Evolutionary conservation across 2,797 vertebrate genomes (phyloP).

Genomic region (Melanogrammus aeglefinus): DNA sequence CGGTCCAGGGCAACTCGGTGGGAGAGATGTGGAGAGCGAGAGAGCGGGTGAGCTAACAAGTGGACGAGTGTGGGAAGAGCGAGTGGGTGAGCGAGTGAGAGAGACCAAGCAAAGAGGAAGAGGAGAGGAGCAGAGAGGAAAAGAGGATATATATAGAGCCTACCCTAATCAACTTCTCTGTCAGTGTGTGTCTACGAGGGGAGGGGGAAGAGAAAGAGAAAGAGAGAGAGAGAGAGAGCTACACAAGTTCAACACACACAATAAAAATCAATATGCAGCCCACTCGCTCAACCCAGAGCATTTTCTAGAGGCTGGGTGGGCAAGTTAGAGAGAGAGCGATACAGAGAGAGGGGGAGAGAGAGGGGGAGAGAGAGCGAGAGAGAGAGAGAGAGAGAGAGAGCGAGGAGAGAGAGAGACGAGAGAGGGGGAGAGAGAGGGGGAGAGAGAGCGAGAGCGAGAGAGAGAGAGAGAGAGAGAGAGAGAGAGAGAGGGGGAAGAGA

Average conservation of each 20-base stretch:
- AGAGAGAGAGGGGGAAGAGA: neutral
- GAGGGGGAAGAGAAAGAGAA: conserved; percentile 40
- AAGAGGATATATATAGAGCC: conserved; percentile 72
- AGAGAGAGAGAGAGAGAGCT: conserved; percentile 37
- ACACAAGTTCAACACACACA: conserved; percentile 57
- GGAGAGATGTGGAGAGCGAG: conserved; percentile 45
- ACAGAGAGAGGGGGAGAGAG: conserved; percentile 39
- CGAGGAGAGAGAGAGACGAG: no score
- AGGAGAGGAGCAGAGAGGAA: conserved; percentile 49
- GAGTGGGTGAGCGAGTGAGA: conserved; percentile 50
- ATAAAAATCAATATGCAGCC: conserved; percentile 68
- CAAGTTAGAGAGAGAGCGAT: conserved; percentile 20
- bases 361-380: no score
- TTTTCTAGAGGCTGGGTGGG: conserved; percentile 12
- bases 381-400: no score
- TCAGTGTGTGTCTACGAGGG: conserved; percentile 69
- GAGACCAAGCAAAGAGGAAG: conserved; percentile 25
- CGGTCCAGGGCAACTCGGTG: conserved; percentile 43
- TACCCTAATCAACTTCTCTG: conserved; percentile 74
- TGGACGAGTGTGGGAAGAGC: conserved; percentile 55
- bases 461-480: conserved; percentile 8
- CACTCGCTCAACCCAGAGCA: conserved; percentile 53
- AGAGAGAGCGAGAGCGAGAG: no score
- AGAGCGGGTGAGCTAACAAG: conserved; percentile 31
- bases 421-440: no score